phyloP scores from a whole-genome alignment of 2,888 invertebrate species.

The Trisateles emortualis region DNA sequence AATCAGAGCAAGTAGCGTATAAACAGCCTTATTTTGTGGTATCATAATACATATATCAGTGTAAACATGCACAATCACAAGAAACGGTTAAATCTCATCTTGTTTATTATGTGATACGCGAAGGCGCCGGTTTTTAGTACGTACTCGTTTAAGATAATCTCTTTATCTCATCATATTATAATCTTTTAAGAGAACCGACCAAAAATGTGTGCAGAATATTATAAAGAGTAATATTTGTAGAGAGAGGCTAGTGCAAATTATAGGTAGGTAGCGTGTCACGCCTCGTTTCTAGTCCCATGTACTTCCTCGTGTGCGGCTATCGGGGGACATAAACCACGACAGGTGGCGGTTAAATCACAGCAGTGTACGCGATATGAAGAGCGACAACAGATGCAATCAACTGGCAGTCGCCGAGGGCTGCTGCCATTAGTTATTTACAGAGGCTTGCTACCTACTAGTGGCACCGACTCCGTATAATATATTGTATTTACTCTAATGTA shows the following conservation, averaged over 20 bases:
- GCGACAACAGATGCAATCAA: slow-evolving; percentile 68
- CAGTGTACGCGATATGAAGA: slow-evolving; percentile 67
- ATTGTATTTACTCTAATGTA: slow-evolving; percentile 1
- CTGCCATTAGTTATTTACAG: slow-evolving; percentile 54
- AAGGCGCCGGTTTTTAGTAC: slow-evolving; percentile 43
- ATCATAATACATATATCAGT: slow-evolving; percentile 46
- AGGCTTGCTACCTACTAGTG: slow-evolving; percentile 46
- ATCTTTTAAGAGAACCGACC: slow-evolving; percentile 31
- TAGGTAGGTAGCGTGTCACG: slow-evolving; percentile 45
- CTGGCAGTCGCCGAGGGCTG: slow-evolving; percentile 56
- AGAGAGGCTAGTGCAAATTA: slow-evolving; percentile 31
- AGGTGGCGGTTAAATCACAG: slow-evolving; percentile 76
- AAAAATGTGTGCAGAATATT: slow-evolving; percentile 40
- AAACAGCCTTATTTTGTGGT: slow-evolving; percentile 55
- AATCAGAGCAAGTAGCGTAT: slow-evolving; percentile 43
- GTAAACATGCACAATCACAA: slow-evolving; percentile 39
- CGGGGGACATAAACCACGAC: slow-evolving; percentile 72
- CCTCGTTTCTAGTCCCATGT: slow-evolving; percentile 52
- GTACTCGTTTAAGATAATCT: slow-evolving; percentile 45
- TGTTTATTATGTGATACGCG: slow-evolving; percentile 45
- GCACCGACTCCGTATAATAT: slow-evolving; percentile 28
- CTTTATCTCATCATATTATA: slow-evolving; percentile 47
- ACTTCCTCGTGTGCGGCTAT: slow-evolving; percentile 70
- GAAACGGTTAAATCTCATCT: slow-evolving; percentile 39
- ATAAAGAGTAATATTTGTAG: slow-evolving; percentile 26